Percentiles rank a stretch among this genome's conserved stretches.
Conservation (phyloP, 2,888 invertebrate genomes). For the Ectemnius continuus region DNA sequence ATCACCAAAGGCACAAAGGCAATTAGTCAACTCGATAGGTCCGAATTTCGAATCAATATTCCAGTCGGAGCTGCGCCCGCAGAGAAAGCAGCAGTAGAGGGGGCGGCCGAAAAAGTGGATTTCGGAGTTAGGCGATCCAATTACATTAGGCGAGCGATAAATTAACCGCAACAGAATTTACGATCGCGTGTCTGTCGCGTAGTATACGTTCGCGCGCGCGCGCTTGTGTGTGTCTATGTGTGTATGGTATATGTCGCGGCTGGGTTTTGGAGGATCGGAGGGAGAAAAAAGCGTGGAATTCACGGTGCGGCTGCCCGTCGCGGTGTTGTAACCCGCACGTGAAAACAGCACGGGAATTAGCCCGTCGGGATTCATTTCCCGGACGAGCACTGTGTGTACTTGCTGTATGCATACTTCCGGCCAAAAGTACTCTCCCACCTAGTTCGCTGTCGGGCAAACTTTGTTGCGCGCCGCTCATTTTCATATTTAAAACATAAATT, state of each 20-base stretch:
- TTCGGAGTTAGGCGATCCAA: neutral
- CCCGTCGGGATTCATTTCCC: constrained; percentile 52
- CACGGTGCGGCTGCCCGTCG: neutral
- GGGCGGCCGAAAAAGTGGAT: neutral
- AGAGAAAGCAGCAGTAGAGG: neutral
- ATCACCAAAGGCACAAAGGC: too few relatives aligned
- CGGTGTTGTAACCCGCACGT: constrained; percentile 17
- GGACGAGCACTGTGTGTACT: constrained; percentile 29
- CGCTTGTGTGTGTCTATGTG: too few relatives aligned
- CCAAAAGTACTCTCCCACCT: too few relatives aligned
- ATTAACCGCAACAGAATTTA: neutral
- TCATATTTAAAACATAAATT: too few relatives aligned
- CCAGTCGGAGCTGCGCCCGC: neutral
- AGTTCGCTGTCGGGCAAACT: too few relatives aligned
- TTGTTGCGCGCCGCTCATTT: too few relatives aligned
- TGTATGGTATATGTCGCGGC: too few relatives aligned
- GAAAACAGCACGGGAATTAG: constrained; percentile 53
- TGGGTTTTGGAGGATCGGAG: too few relatives aligned
- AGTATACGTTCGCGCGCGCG: neutral
- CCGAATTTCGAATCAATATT: too few relatives aligned
- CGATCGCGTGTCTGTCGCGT: constrained; percentile 3
- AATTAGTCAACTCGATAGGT: too few relatives aligned
- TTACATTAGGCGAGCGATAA: constrained; percentile 2
- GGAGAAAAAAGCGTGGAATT: too few relatives aligned
- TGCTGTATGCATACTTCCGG: constrained; percentile 2